Base-by-base conservation (phyloP, 2,113 vertebrate genomes). In the Melanotaenia duboulayi region DNA sequence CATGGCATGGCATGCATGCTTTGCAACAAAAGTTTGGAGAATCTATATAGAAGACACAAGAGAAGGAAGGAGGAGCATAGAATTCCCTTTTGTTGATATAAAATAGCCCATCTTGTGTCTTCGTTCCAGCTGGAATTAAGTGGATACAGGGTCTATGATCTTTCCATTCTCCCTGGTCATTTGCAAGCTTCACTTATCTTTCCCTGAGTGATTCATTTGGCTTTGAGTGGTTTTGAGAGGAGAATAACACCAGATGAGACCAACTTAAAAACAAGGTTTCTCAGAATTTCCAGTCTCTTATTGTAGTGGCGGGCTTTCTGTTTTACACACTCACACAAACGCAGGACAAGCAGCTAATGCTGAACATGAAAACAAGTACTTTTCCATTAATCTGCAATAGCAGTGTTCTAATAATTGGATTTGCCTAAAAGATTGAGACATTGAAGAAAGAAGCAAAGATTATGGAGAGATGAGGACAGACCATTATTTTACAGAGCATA, bases 191-290 rank as follows among this genome's bases (percentile, higher is more conserved):
- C 73, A 75, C 80, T 87, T 80, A 80, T 87, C 81, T 78, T 88
- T 50, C 70, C 24, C 25, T 71, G 71, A 84, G 81, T 86, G 76
- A 89, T 85, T 87, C 77, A 90, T 90, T 88, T 83, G 78, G 70
- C 49, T 66, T 70, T 20, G 60, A 88, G 86, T 84, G 82, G 66
- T 72, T 89, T 72, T 20, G 54, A 85, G 77, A 81, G 74, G 68
- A 78, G 77, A 82, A 70, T 44, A 87, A 82, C 75, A 81, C 56
- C 87, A 86, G 81, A 90, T 89, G 89, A 86, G 83, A 22, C 81
- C 76, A 71, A 82, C 68, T 62, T 80, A 80, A 87, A 84, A 88
- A 83, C 8, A 67, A 42, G 55, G 74, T 81, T 82, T 78, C 66
- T 81, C 71, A 62, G 57, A 70, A 66, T 78, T 68, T 71, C 65